Conservation (phyloP, 2,888 invertebrate species). For the Achlya flavicornis region DNA sequence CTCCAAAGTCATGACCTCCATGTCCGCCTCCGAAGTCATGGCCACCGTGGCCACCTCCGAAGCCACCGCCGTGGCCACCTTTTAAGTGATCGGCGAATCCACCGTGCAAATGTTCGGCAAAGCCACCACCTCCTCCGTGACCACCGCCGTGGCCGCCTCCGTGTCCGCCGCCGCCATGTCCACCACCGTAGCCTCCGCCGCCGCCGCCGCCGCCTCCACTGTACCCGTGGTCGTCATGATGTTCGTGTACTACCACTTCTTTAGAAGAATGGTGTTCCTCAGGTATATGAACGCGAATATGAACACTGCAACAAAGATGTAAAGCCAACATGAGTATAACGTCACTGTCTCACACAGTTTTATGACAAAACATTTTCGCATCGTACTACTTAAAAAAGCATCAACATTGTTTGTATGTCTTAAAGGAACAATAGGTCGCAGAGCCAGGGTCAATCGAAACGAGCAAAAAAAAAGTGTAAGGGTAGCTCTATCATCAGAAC, state of each 20-base stretch:
- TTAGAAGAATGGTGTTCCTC: constrained; percentile 76
- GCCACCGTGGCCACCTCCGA: background rate
- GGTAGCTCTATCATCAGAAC: constrained; percentile 54
- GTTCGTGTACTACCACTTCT: constrained; percentile 74
- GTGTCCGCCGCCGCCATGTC: constrained; percentile 23
- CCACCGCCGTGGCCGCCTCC: constrained; percentile 17
- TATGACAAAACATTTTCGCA: constrained; percentile 23
- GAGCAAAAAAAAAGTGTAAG: constrained; percentile 63
- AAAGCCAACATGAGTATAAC: constrained; percentile 15
- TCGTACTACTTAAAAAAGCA: constrained; percentile 22
- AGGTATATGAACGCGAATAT: constrained; percentile 83
- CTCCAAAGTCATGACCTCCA: constrained; percentile 33
- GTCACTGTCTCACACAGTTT: background rate
- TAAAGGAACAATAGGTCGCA: constrained; percentile 56
- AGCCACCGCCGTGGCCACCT: constrained; percentile 18
- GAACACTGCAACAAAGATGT: constrained; percentile 73
- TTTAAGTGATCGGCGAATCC: no score
- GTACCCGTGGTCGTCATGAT: constrained; percentile 62
- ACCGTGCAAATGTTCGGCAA: no score
- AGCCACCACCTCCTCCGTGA: constrained; percentile 24
- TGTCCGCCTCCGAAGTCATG: background rate
- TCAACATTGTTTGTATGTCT: constrained; percentile 28
- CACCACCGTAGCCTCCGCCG: constrained; percentile 20
- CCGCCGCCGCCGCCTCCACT: constrained; percentile 46
- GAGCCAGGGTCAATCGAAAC: constrained; percentile 54